Conservation (phyloP, 2,888 invertebrate species). For the Ditula angustiorana region DNA sequence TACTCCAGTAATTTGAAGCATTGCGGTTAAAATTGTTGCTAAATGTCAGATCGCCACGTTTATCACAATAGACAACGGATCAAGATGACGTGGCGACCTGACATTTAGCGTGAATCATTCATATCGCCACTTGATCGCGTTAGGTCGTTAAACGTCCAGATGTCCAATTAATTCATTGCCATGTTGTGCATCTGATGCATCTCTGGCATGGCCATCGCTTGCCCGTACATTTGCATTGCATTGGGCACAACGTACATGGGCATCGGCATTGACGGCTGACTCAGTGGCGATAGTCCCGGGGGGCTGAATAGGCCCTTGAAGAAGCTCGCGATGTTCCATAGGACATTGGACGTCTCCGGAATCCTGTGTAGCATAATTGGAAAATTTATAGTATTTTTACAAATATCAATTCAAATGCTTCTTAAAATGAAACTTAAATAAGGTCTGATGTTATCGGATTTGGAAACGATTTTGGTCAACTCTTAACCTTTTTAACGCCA, state of each 20-base stretch:
- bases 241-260: constrained; percentile 77
- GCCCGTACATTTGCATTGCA: constrained; percentile 63
- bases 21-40: constrained; percentile 66
- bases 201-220: constrained; percentile 65
- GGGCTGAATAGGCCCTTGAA: constrained; percentile 80
- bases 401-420: constrained; percentile 57
- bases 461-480: neutral
- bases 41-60: constrained; percentile 82
- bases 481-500: too few relatives aligned
- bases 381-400: constrained; percentile 47
- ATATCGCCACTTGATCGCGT: constrained; percentile 77
- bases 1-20: constrained; percentile 71
- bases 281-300: constrained; percentile 73
- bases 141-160: constrained; percentile 53
- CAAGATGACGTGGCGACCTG: constrained; percentile 79
- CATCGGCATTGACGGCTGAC: constrained; percentile 72
- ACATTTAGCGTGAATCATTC: constrained; percentile 73
- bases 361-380: constrained; percentile 73
- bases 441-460: neutral
- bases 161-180: constrained; percentile 75
- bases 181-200: constrained; percentile 46
- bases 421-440: neutral
- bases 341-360: constrained; percentile 83
- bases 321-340: constrained; percentile 84
- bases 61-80: constrained; percentile 57